Evolutionary conservation across 2,113 vertebrate species (phyloP).

Genomic region (Hoplias malabaricus): DNA sequence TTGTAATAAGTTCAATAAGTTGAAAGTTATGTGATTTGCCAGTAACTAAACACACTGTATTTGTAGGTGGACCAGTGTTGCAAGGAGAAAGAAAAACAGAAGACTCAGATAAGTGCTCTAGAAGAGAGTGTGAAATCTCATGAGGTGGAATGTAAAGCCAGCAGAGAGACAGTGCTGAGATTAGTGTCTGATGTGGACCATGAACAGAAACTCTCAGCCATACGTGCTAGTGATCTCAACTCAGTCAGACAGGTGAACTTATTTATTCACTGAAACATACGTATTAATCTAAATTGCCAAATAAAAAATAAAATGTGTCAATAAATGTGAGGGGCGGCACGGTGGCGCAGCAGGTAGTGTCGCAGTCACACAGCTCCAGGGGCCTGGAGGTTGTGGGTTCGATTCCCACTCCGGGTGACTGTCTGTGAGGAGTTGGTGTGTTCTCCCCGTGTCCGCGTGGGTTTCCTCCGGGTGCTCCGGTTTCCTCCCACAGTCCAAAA

Average conservation of each 20-base stretch:
- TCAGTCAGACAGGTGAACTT: slow-evolving; percentile 75
- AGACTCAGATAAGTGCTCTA: slow-evolving; percentile 69
- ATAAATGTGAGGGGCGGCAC: no score
- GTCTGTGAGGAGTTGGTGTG: no score
- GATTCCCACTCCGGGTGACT: no score
- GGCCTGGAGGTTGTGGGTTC: no score
- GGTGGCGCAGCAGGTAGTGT: no score
- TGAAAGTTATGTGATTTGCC: background rate
- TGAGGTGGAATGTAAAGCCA: slow-evolving; percentile 86
- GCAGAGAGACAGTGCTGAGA: slow-evolving; percentile 82
- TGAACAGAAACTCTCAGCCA: slow-evolving; percentile 73
- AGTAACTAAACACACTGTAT: background rate
- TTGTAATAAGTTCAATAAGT: no score
- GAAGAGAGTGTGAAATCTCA: slow-evolving; percentile 76
- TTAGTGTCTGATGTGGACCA: slow-evolving; percentile 79
- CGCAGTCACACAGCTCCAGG: no score
- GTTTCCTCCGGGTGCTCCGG: no score
- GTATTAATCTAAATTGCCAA: no score
- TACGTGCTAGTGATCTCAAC: slow-evolving; percentile 66
- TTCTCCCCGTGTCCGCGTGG: no score
- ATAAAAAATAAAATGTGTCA: no score
- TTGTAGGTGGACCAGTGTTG: slow-evolving; percentile 70
- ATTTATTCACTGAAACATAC: background rate
- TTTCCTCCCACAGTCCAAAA: no score
- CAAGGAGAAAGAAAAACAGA: slow-evolving; percentile 72